A percentile compares a stretch with the other conserved stretches of the same genome.
phyloP scores from a whole-genome alignment of 2,797 vertebrate species.

The Leptoclinus maculatus region DNA sequence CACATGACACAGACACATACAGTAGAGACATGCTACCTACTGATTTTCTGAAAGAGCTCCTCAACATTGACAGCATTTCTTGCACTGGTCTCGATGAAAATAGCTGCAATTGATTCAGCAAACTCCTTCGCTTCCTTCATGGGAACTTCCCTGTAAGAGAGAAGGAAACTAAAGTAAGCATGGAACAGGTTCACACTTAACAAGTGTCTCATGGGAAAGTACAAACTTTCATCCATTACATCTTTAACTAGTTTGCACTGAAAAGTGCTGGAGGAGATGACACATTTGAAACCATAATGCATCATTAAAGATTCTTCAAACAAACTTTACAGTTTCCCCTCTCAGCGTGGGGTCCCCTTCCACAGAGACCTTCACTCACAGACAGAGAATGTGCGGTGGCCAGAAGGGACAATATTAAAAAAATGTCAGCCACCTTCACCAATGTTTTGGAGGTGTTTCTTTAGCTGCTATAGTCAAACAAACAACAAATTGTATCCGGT shows the following conservation, averaged over 20 bases:
- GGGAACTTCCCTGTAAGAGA: constrained; percentile 90
- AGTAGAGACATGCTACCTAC: constrained; percentile 83
- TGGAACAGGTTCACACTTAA: background rate
- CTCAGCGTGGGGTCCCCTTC: background rate
- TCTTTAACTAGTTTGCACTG: constrained; percentile 1
- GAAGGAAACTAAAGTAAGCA: background rate
- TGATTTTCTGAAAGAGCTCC: constrained; percentile 99
- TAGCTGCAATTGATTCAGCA: constrained; percentile 95
- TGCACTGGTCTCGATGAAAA: constrained; percentile 98
- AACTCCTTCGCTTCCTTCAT: constrained; percentile 98
- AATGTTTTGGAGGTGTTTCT: background rate
- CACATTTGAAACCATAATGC: background rate
- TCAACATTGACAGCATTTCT: constrained; percentile 97
- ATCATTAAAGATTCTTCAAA: background rate
- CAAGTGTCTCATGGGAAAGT: background rate
- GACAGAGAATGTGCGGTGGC: background rate
- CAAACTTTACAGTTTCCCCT: background rate
- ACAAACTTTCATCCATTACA: constrained; percentile 8
- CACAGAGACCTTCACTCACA: background rate
- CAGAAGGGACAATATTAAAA: background rate
- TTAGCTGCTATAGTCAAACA: background rate
- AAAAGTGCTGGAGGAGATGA: background rate
- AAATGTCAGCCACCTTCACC: background rate
- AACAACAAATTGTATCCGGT: background rate
- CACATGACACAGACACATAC: background rate